Evolutionary conservation across 2,888 invertebrate species (phyloP), one percentile per base, ranked within the genome.

Genomic region (Fissipunctia ypsillon): DNA sequence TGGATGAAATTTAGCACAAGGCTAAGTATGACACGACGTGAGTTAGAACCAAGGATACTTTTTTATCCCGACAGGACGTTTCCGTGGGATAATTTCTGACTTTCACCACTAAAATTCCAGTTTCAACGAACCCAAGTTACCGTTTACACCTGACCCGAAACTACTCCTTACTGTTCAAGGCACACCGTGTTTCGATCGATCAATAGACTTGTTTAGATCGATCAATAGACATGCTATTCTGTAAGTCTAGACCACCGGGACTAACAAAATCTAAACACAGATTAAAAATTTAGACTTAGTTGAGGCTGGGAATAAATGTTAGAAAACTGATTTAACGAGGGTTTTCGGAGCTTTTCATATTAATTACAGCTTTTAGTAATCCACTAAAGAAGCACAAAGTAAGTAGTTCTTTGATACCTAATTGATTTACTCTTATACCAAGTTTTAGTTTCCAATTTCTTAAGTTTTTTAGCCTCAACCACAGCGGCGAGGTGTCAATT

Each of bases 161-260:
- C 54, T 31, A 7, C 22, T 10, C 28, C 16, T n/a, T 3, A 28
- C 2, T 25, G 41, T 45, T 57, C 59, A 68, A 64, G 31, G 52
- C n/a, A 57, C 25, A 61, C 59, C 52, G 50, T 60, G 64, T 68
- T 73, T 73, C 77, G 71, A 73, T 22, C 54, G 83, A 83, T 84
- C 87, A 66, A 84, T 87, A 75, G 25, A 28, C 71, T 77, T 79
- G 73, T 82, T 73, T n/a, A n/a, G 71, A 73, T 22, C 54, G 83
- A 83, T 84, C 87, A 66, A 84, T 87, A 75, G 25, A 28, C 71
- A 75, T 79, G 73, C 48, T 69, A 69, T 73, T 76, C 61, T 60
- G 45, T 60, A 52, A 73, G 63, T 68, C 60, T 78, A 72, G 71
- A 31, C 69, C 5, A 22, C 64, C 3, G 22, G 3, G n/a, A 35